phyloP scores from a whole-genome alignment of 2,888 invertebrate genomes.

The Bedellia somnulentella region DNA sequence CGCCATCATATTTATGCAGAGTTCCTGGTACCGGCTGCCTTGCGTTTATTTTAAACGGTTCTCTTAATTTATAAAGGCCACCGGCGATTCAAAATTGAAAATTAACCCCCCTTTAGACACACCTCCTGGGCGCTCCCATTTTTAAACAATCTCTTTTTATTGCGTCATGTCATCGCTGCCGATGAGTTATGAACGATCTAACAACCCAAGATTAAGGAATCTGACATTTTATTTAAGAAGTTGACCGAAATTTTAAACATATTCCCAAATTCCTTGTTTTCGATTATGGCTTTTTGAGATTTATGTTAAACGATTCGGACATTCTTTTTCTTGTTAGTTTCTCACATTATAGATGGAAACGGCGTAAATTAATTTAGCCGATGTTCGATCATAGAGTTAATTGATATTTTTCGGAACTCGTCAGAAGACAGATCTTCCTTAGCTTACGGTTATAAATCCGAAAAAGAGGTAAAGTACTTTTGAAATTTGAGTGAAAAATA shows the following conservation, averaged over 20 bases:
- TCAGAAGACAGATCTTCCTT: too few species aligned
- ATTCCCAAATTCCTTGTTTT: conserved; percentile 32
- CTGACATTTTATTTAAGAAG: conserved; percentile 52
- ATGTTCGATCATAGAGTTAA: too few species aligned
- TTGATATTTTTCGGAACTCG: too few species aligned
- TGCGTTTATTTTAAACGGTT: conserved; percentile 3
- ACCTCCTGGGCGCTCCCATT: conserved; percentile 36
- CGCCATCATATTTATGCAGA: conserved; percentile 27
- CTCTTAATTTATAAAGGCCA: conserved; percentile 44
- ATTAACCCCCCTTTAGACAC: conserved; percentile 50
- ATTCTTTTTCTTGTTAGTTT: too few species aligned
- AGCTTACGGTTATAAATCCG: too few species aligned
- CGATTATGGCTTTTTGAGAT: conserved; percentile 45
- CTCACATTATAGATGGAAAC: too few species aligned
- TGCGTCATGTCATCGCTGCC: conserved; percentile 48
- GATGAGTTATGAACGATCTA: conserved; percentile 47
- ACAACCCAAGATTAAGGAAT: conserved; percentile 48
- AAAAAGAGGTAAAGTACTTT: too few species aligned
- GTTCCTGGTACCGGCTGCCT: conserved; percentile 19
- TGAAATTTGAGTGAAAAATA: too few species aligned
- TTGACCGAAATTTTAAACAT: conserved; percentile 48
- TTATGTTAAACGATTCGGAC: conserved; percentile 27
- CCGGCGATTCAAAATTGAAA: conserved; percentile 51
- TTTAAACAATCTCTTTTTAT: conserved; percentile 24
- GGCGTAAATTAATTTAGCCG: too few species aligned